Base-by-base conservation (phyloP, 2,888 invertebrate species). In the Drosophila paranaensis region DNA sequence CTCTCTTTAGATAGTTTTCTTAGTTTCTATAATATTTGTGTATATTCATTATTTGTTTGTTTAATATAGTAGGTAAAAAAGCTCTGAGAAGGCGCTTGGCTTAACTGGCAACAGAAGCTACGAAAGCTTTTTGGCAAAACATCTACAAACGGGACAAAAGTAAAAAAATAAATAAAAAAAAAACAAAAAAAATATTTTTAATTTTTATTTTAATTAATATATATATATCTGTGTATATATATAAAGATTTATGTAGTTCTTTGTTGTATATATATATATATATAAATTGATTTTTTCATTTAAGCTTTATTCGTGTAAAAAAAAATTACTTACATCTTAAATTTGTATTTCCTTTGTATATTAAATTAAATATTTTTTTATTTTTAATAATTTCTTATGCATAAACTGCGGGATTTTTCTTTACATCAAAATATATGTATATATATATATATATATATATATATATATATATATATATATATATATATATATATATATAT, bases 61-160 rank as follows among this genome's bases (percentile, higher is more conserved):
- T 60, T 67, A 54, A 72, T 79, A 71, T 79, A 66, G 66, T 79
- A 73, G 79, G 77, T 82, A 83, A 82, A 77, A 79, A 87, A 85
- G 84, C 84, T 85, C 87, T 84, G 84, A 82, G 81, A 85, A 86
- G 84, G 84, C 82, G 82, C 77, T 82, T 82, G 82, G 62, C 74
- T 79, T 82, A 81, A 82, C 76, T 81, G 79, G 82, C 84, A 85
- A 85, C 86, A 85, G 71, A 83, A 83, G 87, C 87, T 80, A 84
- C 78, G 85, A 76, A 82, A 84, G 83, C 83, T 85, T 83, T 80
- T 78, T 62, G 79, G 79, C 80, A 72, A 80, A 80, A 80, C 60
- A 58, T 72, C 75, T 75, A 78, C 57, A 78, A 67, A 68, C 33
- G 68, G 60, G 60, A 70, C n/a, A 13, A 65, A 73, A 69, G 10